phyloP scores from a whole-genome alignment of 2,888 invertebrate species.

The Cheilosia urbana region DNA sequence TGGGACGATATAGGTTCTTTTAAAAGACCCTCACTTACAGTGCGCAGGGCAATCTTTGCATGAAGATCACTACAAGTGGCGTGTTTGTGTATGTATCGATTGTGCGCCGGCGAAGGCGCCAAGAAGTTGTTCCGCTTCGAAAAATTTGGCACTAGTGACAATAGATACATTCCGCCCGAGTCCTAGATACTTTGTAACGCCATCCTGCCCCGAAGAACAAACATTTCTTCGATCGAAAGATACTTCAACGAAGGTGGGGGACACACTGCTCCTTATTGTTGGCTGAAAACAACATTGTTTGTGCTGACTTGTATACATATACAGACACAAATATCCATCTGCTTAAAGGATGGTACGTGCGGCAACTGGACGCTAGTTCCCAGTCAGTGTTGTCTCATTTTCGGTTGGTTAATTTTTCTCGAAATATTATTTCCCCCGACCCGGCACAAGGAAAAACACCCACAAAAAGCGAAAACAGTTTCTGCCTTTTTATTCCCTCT shows the following conservation, averaged over 20 bases:
- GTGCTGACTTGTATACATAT: conserved; percentile 25
- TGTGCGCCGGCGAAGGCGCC: conserved; percentile 54
- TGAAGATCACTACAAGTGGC: conserved; percentile 59
- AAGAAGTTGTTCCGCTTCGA: conserved; percentile 21
- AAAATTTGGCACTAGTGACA: conserved; percentile 45
- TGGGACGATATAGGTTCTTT: conserved; percentile 10
- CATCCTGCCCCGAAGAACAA: conserved; percentile 21
- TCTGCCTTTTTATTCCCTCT: conserved; percentile 34
- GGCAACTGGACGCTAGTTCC: conserved; percentile 49
- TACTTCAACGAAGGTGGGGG: background rate
- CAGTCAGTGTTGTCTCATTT: conserved; percentile 51
- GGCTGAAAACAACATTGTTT: conserved; percentile 29
- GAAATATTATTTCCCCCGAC: conserved; percentile 60
- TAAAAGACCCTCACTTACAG: conserved; percentile 3
- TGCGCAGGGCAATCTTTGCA: conserved; percentile 55
- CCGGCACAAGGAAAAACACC: background rate
- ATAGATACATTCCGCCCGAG: conserved; percentile 18
- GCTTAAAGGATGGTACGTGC: conserved; percentile 59
- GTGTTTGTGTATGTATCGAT: conserved; percentile 26
- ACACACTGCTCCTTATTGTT: conserved; percentile 14
- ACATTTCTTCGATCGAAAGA: conserved; percentile 32
- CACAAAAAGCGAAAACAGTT: conserved; percentile 26
- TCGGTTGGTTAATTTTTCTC: conserved; percentile 74
- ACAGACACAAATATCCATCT: conserved; percentile 18
- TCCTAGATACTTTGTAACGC: conserved; percentile 37